Conservation (phyloP, 2,113 vertebrate genomes). For the Campylomormyrus tamandua region DNA sequence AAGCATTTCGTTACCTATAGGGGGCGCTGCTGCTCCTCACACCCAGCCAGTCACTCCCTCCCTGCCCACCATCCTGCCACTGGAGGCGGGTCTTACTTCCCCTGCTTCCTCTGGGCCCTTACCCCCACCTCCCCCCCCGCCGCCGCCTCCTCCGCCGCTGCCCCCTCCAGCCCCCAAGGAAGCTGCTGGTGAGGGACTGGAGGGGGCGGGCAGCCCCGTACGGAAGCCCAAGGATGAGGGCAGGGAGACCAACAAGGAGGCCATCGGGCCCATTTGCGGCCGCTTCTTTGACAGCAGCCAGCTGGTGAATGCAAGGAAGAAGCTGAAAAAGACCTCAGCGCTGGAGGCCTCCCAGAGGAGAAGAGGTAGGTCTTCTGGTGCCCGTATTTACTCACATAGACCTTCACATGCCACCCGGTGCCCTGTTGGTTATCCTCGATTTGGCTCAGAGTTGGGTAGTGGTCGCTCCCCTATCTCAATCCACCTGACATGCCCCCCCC, state of each 20-base stretch:
- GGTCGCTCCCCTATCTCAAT: not conserved
- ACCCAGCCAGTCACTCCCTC: slow-evolving; percentile 47
- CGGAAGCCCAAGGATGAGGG: slow-evolving; percentile 48
- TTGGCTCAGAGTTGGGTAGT: not conserved
- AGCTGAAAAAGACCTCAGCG: slow-evolving; percentile 81
- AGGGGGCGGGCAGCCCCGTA: slow-evolving; percentile 35
- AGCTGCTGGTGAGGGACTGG: slow-evolving; percentile 46
- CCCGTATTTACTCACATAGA: no score
- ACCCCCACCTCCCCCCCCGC: slow-evolving; percentile 41
- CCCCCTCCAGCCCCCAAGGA: slow-evolving; percentile 51
- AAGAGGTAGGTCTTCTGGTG: slow-evolving; percentile 64
- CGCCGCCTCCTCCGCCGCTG: slow-evolving; percentile 41
- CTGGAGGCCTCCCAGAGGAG: slow-evolving; percentile 81
- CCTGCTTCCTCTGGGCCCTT: slow-evolving; percentile 47
- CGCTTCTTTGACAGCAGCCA: slow-evolving; percentile 92
- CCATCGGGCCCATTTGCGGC: slow-evolving; percentile 56
- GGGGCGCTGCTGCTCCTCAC: slow-evolving; percentile 50
- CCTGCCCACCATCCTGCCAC: slow-evolving; percentile 52
- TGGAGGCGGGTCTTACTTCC: slow-evolving; percentile 40
- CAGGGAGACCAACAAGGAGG: slow-evolving; percentile 52
- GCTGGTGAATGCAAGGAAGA: slow-evolving; percentile 84
- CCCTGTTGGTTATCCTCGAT: not conserved
- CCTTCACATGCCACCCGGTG: no score
- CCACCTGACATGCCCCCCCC: not conserved
- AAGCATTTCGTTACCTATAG: slow-evolving; percentile 57